These are phyloP conservation scores for Goniozus legneri DNA, from an alignment of 1,140 invertebrate genomes.

Conservation along the genomic window DNA sequence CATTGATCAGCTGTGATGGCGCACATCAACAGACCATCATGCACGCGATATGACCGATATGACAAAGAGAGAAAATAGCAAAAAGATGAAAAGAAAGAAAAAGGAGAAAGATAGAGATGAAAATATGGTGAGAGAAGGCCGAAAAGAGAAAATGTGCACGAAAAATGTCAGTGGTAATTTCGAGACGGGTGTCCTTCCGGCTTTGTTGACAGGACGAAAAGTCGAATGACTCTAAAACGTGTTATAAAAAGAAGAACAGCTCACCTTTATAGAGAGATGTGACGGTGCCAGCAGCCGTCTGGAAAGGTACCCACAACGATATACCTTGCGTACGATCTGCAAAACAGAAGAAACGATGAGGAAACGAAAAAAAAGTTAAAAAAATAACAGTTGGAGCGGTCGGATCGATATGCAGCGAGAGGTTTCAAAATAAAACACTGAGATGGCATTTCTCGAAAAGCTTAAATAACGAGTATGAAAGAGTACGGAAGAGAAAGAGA, in stretches of 20 bases:
- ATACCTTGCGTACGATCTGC: constrained; percentile 63
- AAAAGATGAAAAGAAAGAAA: constrained; percentile 3
- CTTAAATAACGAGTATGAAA: no score
- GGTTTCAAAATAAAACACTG: no score
- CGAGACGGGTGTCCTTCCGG: no score
- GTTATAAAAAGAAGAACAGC: neutral
- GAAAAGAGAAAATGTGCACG: neutral
- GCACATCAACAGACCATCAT: no score
- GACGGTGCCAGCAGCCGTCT: constrained; percentile 76
- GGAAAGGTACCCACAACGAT: constrained; percentile 75
- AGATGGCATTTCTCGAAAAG: no score
- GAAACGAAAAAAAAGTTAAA: neutral
- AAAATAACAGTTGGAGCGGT: constrained; percentile 1
- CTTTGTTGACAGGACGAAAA: no score
- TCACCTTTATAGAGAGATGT: constrained; percentile 78
- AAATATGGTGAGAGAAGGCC: neutral
- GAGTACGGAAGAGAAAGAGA: no score
- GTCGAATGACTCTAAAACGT: neutral
- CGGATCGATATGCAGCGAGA: constrained; percentile 2
- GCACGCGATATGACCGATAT: constrained; percentile 3
- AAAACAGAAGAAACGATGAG: constrained; percentile 43
- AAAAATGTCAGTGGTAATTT: neutral
- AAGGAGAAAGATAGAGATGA: neutral
- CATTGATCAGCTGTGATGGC: constrained; percentile 15
- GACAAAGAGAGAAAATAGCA: constrained; percentile 12